Base-by-base conservation (phyloP, 2,888 invertebrate genomes). In the Diarsia rubi region DNA sequence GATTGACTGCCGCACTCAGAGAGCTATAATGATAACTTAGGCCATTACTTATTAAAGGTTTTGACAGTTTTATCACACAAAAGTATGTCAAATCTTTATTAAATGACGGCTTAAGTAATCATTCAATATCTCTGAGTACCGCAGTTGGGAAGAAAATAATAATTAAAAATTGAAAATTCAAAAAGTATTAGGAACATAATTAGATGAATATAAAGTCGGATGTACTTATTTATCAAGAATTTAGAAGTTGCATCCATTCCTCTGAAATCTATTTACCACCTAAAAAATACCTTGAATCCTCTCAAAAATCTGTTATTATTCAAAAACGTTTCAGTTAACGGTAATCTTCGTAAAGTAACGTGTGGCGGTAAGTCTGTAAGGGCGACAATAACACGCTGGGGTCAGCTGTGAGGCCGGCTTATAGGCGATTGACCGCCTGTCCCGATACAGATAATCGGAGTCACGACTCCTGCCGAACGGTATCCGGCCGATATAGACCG, bases 361-460 rank as follows among this genome's bases (percentile, higher is more conserved):
- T 62, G 77, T 69, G 64, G 54, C 77, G 79, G 80, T 72, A 52
- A 67, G 44, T 21, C 19, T 52, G 16, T 64, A 71, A 78, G 60
- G 65, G 76, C 82, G 83, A 90, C 86, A 89, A 89, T 90, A 91
- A 87, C 78, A 83, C 75, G 78, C 71, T 75, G 86, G 87, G 90
- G 90, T 88, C 88, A 84, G 71, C 49, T 66, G 68, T 45, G 45
- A 45, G 81, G 64, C 11, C 66, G 78, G 88, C 87, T 89, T 88
- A 87, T 86, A 85, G 88, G 89, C 88, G 89, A 90, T 90, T 92
- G 92, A 91, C 92, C 90, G 90, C 87, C 75, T 84, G 90, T 87
- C 79, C 86, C 82, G 89, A 88, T 88, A 88, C 82, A 90, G 92
- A 93, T 93, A 92, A 93, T 90, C 88, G 87, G 77, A 89, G 90